Percentiles rank a stretch among this genome's conserved stretches.
Conservation (phyloP, 1,140 invertebrate genomes). For the Drosophila elegans region DNA sequence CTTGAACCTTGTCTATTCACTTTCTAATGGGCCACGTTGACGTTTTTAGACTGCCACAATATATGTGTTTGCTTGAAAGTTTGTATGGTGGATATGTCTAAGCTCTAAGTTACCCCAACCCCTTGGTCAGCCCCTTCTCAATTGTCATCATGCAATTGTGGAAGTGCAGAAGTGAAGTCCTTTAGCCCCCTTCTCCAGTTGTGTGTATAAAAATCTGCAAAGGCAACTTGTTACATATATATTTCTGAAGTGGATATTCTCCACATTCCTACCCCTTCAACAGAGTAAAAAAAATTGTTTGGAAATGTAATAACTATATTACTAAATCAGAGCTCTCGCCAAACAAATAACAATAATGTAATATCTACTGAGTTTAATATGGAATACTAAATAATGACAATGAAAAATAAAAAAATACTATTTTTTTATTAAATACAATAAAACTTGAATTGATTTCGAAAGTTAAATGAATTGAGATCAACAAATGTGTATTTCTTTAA, state of each 20-base stretch:
- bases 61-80: constrained; percentile 24
- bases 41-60: constrained; percentile 49
- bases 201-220: constrained; percentile 59
- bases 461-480: too few species aligned
- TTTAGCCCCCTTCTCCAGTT: constrained; percentile 14
- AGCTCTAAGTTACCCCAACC: constrained; percentile 25
- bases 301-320: too few species aligned
- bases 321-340: too few species aligned
- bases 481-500: too few species aligned
- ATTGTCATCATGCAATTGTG: constrained; percentile 58
- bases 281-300: neutral
- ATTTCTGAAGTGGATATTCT: constrained; percentile 24
- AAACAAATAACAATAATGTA: too few species aligned
- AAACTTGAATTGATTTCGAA: too few species aligned
- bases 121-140: constrained; percentile 8
- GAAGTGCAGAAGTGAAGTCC: constrained; percentile 31
- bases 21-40: constrained; percentile 66
- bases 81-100: constrained; percentile 36
- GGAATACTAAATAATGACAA: too few species aligned
- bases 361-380: too few species aligned
- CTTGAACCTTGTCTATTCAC: constrained; percentile 55
- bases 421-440: too few species aligned
- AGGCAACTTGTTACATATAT: constrained; percentile 69
- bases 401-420: too few species aligned
- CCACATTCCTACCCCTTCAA: neutral